phyloP scores from a whole-genome alignment of 1,140 invertebrate species.

The Portunus trituberculatus region DNA sequence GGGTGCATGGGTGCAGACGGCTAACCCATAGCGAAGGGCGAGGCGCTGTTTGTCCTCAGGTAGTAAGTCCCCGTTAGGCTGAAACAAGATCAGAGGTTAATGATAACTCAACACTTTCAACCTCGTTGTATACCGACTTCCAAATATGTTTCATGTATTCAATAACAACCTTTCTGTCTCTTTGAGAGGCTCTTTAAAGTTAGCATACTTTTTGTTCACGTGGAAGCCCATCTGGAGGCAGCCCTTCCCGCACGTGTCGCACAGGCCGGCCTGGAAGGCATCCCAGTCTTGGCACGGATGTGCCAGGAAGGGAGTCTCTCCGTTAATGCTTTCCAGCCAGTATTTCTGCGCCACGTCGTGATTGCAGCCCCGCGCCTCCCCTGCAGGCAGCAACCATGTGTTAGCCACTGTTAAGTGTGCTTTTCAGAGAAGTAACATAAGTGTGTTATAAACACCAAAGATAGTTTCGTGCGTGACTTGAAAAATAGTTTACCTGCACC shows the following conservation, averaged over 20 bases:
- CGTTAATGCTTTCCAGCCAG: slow-evolving; percentile 61
- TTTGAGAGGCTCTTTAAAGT: no score
- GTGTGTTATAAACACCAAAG: no score
- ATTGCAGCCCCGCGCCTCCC: slow-evolving; percentile 39
- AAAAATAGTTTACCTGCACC: no score
- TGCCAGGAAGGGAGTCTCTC: background rate
- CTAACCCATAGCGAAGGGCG: background rate
- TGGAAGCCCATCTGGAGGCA: slow-evolving; percentile 64
- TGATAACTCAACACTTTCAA: background rate
- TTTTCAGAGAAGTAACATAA: no score
- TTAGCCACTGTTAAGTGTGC: no score
- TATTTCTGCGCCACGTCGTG: slow-evolving; percentile 27
- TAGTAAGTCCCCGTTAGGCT: slow-evolving; percentile 1
- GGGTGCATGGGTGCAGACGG: no score
- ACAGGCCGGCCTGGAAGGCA: background rate
- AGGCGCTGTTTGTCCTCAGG: background rate
- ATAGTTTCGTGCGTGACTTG: no score
- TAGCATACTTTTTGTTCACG: background rate
- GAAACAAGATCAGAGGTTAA: background rate
- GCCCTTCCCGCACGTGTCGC: background rate
- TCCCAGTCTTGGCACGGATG: slow-evolving; percentile 32
- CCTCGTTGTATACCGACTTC: background rate
- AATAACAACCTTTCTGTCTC: background rate
- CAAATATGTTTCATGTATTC: background rate
- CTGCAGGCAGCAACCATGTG: no score